Conservation (phyloP, 2,113 vertebrate genomes). For the Psephotus haematonotus region DNA sequence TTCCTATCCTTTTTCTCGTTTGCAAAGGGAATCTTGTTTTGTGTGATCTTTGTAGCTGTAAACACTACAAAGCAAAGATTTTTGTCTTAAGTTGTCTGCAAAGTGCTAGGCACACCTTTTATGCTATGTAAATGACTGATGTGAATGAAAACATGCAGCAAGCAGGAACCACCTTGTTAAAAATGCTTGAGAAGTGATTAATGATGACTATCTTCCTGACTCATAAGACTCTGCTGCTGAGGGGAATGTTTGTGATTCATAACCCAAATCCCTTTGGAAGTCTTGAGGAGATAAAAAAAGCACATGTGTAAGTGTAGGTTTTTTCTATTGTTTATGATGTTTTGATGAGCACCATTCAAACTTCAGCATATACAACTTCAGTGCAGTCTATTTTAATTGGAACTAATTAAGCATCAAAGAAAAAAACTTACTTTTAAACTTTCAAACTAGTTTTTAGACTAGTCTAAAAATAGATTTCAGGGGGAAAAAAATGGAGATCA, state of each 20-base stretch:
- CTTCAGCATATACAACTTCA: neutral
- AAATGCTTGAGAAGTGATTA: conserved; percentile 43
- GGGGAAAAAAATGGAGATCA: neutral
- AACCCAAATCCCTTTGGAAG: conserved; percentile 12
- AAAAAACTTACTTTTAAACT: neutral
- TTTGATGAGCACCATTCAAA: neutral
- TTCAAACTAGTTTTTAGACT: neutral
- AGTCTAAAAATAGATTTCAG: conserved; percentile 11
- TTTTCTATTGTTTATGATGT: neutral
- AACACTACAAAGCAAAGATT: neutral
- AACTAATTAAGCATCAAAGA: conserved; percentile 1
- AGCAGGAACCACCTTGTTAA: conserved; percentile 46
- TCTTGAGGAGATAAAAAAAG: neutral
- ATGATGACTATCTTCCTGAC: conserved; percentile 41
- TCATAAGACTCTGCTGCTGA: conserved; percentile 26
- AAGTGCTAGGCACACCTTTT: neutral
- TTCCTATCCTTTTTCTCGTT: neutral
- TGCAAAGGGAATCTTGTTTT: neutral
- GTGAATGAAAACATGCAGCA: conserved; percentile 27
- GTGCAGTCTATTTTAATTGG: neutral
- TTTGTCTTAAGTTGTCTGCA: neutral
- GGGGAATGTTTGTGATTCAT: conserved; percentile 32
- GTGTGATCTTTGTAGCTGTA: neutral
- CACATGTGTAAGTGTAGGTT: neutral
- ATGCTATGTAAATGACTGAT: neutral